Evolutionary conservation across 2,797 vertebrate genomes (phyloP).

Genomic region (Parambassis ranga): DNA sequence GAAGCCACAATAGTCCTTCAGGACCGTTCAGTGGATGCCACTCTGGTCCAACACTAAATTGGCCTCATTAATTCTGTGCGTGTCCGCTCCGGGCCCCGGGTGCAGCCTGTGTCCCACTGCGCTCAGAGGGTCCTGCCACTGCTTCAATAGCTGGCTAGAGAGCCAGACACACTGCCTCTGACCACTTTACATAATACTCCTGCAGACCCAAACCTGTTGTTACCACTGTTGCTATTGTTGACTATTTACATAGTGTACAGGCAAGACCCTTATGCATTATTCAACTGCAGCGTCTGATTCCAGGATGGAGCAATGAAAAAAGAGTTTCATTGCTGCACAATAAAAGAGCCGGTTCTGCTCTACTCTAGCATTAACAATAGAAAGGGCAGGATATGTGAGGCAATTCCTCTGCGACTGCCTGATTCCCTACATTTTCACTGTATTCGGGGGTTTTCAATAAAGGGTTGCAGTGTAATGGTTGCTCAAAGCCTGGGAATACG

Average conservation of each 20-base stretch:
- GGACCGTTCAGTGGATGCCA: constrained; percentile 64
- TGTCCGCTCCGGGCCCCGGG: constrained; percentile 56
- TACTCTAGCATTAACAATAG: constrained; percentile 70
- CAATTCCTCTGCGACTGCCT: constrained; percentile 60
- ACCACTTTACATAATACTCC: constrained; percentile 77
- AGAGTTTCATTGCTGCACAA: constrained; percentile 76
- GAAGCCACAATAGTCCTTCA: constrained; percentile 57
- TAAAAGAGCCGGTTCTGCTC: constrained; percentile 70
- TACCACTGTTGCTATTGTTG: constrained; percentile 74
- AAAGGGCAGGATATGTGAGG: constrained; percentile 63
- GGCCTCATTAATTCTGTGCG: constrained; percentile 74
- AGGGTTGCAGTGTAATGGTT: constrained; percentile 71
- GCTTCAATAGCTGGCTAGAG: constrained; percentile 67
- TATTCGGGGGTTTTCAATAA: constrained; percentile 75
- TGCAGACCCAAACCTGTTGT: constrained; percentile 73
- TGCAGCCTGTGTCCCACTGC: constrained; percentile 40
- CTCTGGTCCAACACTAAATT: constrained; percentile 67
- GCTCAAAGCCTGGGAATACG: constrained; percentile 61
- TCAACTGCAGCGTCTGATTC: constrained; percentile 78
- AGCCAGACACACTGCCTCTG: constrained; percentile 60
- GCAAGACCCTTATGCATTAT: constrained; percentile 81
- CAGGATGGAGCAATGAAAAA: constrained; percentile 72
- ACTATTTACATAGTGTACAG: constrained; percentile 83
- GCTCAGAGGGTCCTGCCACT: constrained; percentile 44
- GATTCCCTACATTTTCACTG: constrained; percentile 75